phyloP scores from a whole-genome alignment of 2,797 vertebrate genomes.

The Tachyglossus aculeatus region DNA sequence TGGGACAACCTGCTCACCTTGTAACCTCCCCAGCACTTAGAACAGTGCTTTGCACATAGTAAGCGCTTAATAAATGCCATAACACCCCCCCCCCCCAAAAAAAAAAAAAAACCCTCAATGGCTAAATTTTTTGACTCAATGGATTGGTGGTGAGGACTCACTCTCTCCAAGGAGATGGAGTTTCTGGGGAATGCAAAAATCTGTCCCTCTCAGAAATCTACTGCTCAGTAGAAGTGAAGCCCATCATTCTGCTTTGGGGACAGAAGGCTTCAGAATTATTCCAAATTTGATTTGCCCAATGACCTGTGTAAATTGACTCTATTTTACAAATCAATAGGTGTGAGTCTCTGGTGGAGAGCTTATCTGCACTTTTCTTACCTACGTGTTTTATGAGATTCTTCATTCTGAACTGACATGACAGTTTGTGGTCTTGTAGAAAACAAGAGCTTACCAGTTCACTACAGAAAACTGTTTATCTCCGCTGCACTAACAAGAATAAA shows the following conservation, averaged over 20 bases:
- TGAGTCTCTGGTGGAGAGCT: slow-evolving; percentile 1
- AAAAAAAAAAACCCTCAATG: not conserved
- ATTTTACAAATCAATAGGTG: slow-evolving; percentile 2
- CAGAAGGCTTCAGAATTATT: not conserved
- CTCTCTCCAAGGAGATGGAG: not conserved
- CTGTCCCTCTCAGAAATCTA: not conserved
- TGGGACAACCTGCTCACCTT: no score
- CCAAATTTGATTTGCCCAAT: not conserved
- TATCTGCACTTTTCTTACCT: not conserved
- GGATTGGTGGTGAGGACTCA: not conserved
- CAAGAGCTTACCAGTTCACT: slow-evolving; percentile 6
- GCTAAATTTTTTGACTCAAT: slow-evolving; percentile 1
- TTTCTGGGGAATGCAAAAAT: not conserved
- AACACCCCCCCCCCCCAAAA: no score
- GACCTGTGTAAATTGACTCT: slow-evolving; percentile 10
- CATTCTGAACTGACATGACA: not conserved
- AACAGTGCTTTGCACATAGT: no score
- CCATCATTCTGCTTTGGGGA: no score
- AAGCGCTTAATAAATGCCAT: no score
- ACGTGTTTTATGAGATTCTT: slow-evolving; percentile 25
- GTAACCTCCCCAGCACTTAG: no score
- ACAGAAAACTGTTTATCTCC: slow-evolving; percentile 6
- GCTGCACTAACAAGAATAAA: slow-evolving; percentile 1
- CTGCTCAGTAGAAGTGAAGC: not conserved
- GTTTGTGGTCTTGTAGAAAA: not conserved